phyloP scores from a whole-genome alignment of 2,888 invertebrate species.

The Lepidochitona cinerea region DNA sequence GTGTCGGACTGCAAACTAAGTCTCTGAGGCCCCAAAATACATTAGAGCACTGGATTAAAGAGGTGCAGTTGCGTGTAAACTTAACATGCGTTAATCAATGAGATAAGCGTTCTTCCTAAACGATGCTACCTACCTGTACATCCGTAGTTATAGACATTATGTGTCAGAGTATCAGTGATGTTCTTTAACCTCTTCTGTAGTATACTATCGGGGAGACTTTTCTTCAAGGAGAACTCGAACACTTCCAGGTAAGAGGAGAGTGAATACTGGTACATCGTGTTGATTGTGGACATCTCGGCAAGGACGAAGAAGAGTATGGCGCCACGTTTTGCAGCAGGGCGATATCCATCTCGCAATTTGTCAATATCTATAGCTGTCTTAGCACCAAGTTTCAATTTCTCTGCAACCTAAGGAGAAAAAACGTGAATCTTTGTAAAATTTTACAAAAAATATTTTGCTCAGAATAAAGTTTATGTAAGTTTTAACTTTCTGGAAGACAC shows the following conservation, averaged over 20 bases:
- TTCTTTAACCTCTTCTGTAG: conserved; percentile 82
- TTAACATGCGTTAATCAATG: too few species aligned
- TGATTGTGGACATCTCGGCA: conserved; percentile 90
- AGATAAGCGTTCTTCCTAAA: too few species aligned
- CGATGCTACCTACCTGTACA: conserved; percentile 81
- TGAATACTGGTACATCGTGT: conserved; percentile 94
- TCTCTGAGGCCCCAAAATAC: too few species aligned
- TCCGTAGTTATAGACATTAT: conserved; percentile 91
- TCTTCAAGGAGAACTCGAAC: conserved; percentile 84
- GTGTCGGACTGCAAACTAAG: too few species aligned
- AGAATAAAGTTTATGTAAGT: too few species aligned
- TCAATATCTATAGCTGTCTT: conserved; percentile 87
- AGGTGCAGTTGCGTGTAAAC: too few species aligned
- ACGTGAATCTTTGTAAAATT: background rate
- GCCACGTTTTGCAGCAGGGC: conserved; percentile 87
- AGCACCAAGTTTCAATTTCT: conserved; percentile 83
- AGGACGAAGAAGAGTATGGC: conserved; percentile 92
- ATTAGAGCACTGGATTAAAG: too few species aligned
- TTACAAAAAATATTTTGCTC: too few species aligned
- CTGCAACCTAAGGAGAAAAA: conserved; percentile 74
- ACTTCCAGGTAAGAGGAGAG: conserved; percentile 87
- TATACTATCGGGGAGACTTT: conserved; percentile 86
- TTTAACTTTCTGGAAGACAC: too few species aligned
- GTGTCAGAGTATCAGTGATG: conserved; percentile 87
- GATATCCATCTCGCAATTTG: conserved; percentile 85